Conservation (phyloP, 2,797 vertebrate species). For the Fistularia tabacaria region DNA sequence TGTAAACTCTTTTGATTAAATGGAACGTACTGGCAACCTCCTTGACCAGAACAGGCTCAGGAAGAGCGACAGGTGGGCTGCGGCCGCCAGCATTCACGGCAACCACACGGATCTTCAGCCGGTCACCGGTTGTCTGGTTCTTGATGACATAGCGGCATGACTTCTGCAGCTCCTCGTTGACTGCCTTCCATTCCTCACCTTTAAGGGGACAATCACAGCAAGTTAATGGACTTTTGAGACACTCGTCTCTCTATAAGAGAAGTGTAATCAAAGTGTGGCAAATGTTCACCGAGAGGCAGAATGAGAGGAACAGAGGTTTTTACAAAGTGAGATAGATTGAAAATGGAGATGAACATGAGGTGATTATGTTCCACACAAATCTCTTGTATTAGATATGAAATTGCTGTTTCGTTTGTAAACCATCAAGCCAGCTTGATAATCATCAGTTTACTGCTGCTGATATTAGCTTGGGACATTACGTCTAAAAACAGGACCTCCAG, state of each 20-base stretch:
- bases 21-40: conserved; percentile 81
- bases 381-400: background rate
- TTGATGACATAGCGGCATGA: conserved; percentile 82
- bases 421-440: conserved; percentile 22
- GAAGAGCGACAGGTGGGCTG: conserved; percentile 73
- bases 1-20: background rate
- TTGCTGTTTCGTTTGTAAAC: conserved; percentile 9
- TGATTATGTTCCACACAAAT: conserved; percentile 7
- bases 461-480: conserved; percentile 43
- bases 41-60: conserved; percentile 82
- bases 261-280: too few species aligned
- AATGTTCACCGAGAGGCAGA: too few species aligned
- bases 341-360: background rate
- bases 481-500: conserved; percentile 64
- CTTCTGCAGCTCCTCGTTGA: conserved; percentile 79
- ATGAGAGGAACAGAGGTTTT: too few species aligned
- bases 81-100: conserved; percentile 78
- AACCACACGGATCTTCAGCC: conserved; percentile 81
- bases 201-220: background rate
- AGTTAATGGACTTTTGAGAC: too few species aligned
- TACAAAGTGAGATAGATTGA: too few species aligned
- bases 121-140: conserved; percentile 81
- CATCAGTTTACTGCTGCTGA: conserved; percentile 32
- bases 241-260: too few species aligned
- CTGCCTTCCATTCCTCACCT: conserved; percentile 88